These are phyloP conservation scores for Calephelis virginiensis DNA, from an alignment of 1,140 invertebrate genomes.

Conservation along the genomic window DNA sequence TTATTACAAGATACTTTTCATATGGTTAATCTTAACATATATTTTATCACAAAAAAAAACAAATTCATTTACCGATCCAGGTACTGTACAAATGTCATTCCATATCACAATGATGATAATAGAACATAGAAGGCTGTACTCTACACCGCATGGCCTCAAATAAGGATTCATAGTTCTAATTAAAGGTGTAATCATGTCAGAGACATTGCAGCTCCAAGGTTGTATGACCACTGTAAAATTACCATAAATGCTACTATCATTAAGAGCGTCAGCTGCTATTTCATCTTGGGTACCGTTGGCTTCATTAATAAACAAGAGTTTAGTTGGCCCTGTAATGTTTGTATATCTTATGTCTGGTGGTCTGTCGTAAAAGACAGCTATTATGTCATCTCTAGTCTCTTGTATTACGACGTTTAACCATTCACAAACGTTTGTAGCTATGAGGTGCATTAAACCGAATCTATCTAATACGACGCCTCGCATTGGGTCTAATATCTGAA, in stretches of 20 bases:
- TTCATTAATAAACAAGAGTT: constrained; percentile 40
- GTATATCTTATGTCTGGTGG: constrained; percentile 48
- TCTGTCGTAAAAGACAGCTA: constrained; percentile 55
- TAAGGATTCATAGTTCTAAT: constrained; percentile 83
- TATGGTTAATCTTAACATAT: not conserved
- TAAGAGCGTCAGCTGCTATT: not conserved
- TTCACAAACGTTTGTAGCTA: constrained; percentile 82
- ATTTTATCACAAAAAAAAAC: constrained; percentile 17
- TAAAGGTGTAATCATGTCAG: constrained; percentile 81
- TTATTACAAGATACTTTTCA: too few species aligned
- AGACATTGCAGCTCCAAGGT: constrained; percentile 63
- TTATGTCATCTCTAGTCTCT: constrained; percentile 82
- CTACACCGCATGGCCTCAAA: constrained; percentile 85
- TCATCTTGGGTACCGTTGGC: not conserved
- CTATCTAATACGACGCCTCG: constrained; percentile 77
- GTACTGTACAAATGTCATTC: constrained; percentile 81
- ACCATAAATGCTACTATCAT: constrained; percentile 22
- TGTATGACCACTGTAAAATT: constrained; percentile 42
- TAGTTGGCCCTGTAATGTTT: constrained; percentile 45
- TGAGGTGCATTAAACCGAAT: constrained; percentile 81
- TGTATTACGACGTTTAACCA: constrained; percentile 83
- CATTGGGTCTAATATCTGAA: constrained; percentile 66
- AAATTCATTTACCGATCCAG: constrained; percentile 67
- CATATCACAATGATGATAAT: constrained; percentile 83
- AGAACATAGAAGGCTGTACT: constrained; percentile 86